These are phyloP conservation scores for Resseliella maxima DNA, from an alignment of 2,888 invertebrate genomes.

Conservation along the genomic window DNA sequence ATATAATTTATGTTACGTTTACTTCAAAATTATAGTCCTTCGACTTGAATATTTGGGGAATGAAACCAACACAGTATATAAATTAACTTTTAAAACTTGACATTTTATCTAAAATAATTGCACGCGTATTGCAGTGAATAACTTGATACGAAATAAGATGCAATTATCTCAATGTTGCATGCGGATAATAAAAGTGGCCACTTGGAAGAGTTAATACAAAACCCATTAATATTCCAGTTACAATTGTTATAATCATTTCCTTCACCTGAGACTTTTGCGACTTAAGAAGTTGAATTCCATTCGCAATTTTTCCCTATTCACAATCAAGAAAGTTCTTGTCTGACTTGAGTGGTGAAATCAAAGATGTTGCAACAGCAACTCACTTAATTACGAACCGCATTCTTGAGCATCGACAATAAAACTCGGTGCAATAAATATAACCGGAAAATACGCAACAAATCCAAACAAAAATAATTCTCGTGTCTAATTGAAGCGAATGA, in stretches of 20 bases:
- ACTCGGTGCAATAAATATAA: constrained; percentile 40
- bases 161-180: not conserved
- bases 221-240: not conserved
- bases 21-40: no score
- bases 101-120: no score
- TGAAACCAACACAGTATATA: no score
- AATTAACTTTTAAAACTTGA: no score
- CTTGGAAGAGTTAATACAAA: constrained; percentile 1
- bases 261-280: not conserved
- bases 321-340: not conserved
- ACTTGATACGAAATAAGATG: not conserved
- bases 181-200: not conserved
- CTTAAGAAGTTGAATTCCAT: not conserved
- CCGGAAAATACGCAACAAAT: constrained; percentile 51
- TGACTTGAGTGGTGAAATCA: constrained; percentile 1
- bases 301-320: not conserved
- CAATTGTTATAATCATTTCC: not conserved
- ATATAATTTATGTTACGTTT: no score
- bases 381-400: constrained; percentile 55
- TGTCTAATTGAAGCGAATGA: constrained; percentile 32
- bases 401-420: constrained; percentile 54
- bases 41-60: no score
- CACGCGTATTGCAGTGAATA: no score
- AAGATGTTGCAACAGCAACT: not conserved
- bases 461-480: constrained; percentile 42